Conservation (phyloP, 2,113 vertebrate species). For the Petrocephalus microphthalmus region DNA sequence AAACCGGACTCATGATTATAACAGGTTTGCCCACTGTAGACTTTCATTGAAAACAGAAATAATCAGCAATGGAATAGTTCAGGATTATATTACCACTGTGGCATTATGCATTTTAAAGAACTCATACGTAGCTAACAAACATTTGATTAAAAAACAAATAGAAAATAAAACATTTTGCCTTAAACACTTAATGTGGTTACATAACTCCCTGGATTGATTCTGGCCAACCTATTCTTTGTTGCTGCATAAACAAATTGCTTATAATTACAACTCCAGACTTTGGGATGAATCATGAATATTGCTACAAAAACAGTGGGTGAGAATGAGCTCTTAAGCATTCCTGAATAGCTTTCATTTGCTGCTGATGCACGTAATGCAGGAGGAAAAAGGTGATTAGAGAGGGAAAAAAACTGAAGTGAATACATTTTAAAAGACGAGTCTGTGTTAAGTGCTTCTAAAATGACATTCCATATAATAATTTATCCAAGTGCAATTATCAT, state of each 20-base stretch:
- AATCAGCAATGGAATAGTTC: not conserved
- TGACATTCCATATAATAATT: not conserved
- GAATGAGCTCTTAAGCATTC: slow-evolving; percentile 14
- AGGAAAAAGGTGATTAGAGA: slow-evolving; percentile 12
- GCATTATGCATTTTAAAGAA: not conserved
- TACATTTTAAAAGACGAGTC: slow-evolving; percentile 5
- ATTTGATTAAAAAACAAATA: not conserved
- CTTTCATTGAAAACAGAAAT: not conserved
- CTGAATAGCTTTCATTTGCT: not conserved
- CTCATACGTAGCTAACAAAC: not conserved
- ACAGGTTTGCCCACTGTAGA: not conserved
- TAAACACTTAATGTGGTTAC: not conserved
- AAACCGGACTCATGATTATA: not conserved
- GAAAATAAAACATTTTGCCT: not conserved
- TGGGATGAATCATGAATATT: slow-evolving; percentile 11
- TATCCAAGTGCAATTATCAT: slow-evolving; percentile 1
- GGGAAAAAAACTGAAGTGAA: slow-evolving; percentile 4
- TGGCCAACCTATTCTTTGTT: not conserved
- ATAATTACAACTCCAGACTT: slow-evolving; percentile 1
- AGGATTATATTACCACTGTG: not conserved
- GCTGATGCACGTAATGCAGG: not conserved
- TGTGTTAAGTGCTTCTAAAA: slow-evolving; percentile 8
- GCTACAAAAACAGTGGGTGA: not conserved
- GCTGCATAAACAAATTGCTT: not conserved
- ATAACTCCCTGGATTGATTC: slow-evolving; percentile 1